Base-by-base conservation (phyloP, 2,113 vertebrate species). In the Neodontobutis hainanensis region DNA sequence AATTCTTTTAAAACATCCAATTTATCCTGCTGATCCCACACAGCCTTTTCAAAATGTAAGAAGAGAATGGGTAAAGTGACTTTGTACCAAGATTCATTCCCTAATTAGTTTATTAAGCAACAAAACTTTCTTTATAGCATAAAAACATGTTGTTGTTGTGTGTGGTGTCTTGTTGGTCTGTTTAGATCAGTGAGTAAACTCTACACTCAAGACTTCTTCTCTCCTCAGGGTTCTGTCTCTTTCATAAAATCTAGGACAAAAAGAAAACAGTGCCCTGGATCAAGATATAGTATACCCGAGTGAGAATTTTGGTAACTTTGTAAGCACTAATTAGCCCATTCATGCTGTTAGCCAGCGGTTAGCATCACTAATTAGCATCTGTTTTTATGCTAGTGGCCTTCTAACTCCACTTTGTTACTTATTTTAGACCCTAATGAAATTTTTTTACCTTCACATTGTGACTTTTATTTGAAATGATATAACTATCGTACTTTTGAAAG, bases 391-490 rank as follows among this genome's bases (percentile, higher is more conserved):
- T 43, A 45, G 35, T n/a, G 46, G 5, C 47, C 48, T 67, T 32
- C 65, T 59, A 73, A 75, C 68, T 71, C 40, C 53, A 52, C 58
- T 59, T 53, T 58, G 73, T 82, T 70, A 89, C 44, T 61, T 62
- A 75, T 70, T 27, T 72, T 78, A 81, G 52, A 77, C 43, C 64
- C 49, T 60, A 61, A 81, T 71, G 78, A 87, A 85, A 77, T 73
- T 70, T 57, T 38, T 16, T 65, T 69, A 84, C 61, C 80, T 86
- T 70, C 42, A 71, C 67, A 59, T 65, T 19, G 40, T 56, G 68
- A 57, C 15, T 0, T 34, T 6, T 55, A 40, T 72, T 62, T 53
- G 62, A 48, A 57, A 66, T 81, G 66, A 68, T 58, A 70, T 80
- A 79, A 71, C 44, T 5, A 11, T 40, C 46, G 38, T 40, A 40